Evolutionary conservation across 1,140 invertebrate species (phyloP).

Genomic region (Steinernema khuongi): DNA sequence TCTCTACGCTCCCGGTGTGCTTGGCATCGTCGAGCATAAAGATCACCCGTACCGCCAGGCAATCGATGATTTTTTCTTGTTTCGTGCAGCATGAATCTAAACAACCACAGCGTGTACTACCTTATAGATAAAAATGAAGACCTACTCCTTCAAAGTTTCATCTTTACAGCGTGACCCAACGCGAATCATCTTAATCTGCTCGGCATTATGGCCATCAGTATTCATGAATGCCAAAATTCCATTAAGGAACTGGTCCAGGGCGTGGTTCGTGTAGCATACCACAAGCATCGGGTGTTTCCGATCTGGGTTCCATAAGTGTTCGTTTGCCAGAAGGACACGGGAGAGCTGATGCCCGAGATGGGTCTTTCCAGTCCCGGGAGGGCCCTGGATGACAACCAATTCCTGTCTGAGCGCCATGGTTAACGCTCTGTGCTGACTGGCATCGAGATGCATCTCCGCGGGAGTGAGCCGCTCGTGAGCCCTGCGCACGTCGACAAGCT

Average conservation of each 20-base stretch:
- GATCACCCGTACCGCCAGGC: background rate
- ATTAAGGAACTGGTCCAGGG: constrained; percentile 80
- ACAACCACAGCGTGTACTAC: background rate
- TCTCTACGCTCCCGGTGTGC: background rate
- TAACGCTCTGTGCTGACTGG: constrained; percentile 61
- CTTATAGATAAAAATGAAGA: background rate
- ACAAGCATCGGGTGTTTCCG: constrained; percentile 68
- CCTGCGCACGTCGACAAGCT: background rate
- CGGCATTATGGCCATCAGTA: background rate
- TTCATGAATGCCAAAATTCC: constrained; percentile 62
- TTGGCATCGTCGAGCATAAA: background rate
- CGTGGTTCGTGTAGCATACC: constrained; percentile 79
- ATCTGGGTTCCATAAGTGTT: constrained; percentile 27
- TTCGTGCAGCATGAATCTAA: constrained; percentile 10
- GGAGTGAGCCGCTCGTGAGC: background rate
- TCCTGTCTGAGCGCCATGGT: constrained; percentile 61
- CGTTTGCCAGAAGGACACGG: constrained; percentile 36
- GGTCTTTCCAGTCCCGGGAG: constrained; percentile 76
- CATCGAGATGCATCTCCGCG: constrained; percentile 50
- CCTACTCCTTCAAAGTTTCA: constrained; percentile 29
- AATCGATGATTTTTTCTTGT: background rate
- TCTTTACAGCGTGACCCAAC: constrained; percentile 70
- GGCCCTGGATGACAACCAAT: constrained; percentile 70
- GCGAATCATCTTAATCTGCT: constrained; percentile 64
- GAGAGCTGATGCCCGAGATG: constrained; percentile 66